Evolutionary conservation across 1,140 invertebrate genomes (phyloP).

Genomic region (Zaprionus camerounensis): DNA sequence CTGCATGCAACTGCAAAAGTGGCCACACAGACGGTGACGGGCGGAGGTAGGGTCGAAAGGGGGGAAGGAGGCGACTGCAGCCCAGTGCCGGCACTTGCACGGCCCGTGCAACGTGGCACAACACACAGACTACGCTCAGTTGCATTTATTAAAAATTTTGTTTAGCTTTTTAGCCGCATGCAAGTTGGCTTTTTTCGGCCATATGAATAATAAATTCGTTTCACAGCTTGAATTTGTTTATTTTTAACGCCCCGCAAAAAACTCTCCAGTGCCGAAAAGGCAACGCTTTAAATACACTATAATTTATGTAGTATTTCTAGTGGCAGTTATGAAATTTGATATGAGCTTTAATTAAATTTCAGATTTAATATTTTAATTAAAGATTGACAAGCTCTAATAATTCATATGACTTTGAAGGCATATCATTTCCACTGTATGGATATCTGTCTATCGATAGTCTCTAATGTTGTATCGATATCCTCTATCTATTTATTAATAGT

Average conservation of each 20-base stretch:
- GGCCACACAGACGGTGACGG: conserved; percentile 19
- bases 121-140: conserved; percentile 33
- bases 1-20: conserved; percentile 70
- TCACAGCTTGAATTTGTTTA: conserved; percentile 28
- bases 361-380: neutral
- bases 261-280: neutral
- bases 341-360: too few species aligned
- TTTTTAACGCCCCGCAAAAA: conserved; percentile 5
- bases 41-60: neutral
- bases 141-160: conserved; percentile 65
- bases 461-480: too few species aligned
- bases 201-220: conserved; percentile 64
- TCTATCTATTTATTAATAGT: too few species aligned
- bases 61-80: neutral
- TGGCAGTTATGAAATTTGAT: neutral
- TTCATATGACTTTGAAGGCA: too few species aligned
- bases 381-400: too few species aligned
- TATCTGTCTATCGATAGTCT: too few species aligned
- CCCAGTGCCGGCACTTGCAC: neutral
- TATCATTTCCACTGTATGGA: too few species aligned
- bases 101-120: conserved; percentile 11
- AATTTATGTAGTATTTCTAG: conserved; percentile 1
- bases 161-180: conserved; percentile 54
- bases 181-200: conserved; percentile 45
- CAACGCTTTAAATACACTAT: conserved; percentile 11